phyloP scores from a whole-genome alignment of 2,113 vertebrate genomes.

The Pygoscelis antarcticus region DNA sequence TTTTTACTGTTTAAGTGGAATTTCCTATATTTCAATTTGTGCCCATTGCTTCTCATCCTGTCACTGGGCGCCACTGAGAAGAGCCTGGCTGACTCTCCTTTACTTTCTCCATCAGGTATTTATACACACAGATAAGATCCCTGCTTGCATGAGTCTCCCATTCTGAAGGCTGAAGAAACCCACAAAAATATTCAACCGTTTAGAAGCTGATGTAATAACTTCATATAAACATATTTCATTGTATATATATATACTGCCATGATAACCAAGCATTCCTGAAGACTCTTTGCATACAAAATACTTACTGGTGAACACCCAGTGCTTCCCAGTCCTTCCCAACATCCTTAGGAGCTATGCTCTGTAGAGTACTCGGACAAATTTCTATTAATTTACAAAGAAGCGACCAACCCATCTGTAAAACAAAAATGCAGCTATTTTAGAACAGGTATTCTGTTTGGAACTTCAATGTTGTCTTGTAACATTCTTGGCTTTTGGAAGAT shows the following conservation, averaged over 20 bases:
- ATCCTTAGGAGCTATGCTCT: conserved; percentile 78
- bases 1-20: not conserved
- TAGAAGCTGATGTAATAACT: not conserved
- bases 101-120: not conserved
- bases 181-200: not conserved
- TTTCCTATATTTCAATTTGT: not conserved
- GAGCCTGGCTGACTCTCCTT: not conserved
- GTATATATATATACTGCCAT: not conserved
- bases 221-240: not conserved
- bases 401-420: conserved; percentile 88
- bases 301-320: conserved; percentile 91
- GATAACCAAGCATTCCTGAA: not conserved
- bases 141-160: not conserved
- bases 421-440: conserved; percentile 39
- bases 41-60: not conserved
- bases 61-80: not conserved
- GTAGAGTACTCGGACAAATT: conserved; percentile 86
- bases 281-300: conserved; percentile 15
- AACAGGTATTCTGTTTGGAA: not conserved
- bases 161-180: not conserved
- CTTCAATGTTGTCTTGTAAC: not conserved
- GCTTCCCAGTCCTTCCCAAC: conserved; percentile 84
- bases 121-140: not conserved
- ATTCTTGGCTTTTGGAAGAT: not conserved
- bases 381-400: conserved; percentile 91